These are phyloP conservation scores for Aspidiotus rigidus DNA, from an alignment of 2,888 invertebrate species.

Conservation along the genomic window DNA sequence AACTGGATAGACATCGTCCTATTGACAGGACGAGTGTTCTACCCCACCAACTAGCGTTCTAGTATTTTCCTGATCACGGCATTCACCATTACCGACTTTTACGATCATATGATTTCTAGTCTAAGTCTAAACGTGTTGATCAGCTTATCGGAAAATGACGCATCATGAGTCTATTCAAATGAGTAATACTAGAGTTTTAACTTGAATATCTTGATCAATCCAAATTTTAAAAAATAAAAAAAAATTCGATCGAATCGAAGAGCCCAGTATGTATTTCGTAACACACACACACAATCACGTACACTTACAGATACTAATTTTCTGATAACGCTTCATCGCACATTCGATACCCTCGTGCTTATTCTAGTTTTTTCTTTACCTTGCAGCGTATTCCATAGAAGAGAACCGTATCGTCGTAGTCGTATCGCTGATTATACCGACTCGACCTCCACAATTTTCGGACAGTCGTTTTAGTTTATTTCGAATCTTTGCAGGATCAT, in stretches of 20 bases:
- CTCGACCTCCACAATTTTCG: constrained; percentile 72
- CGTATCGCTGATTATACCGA: constrained; percentile 54
- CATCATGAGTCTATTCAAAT: no score
- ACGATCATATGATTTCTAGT: neutral
- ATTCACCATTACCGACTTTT: neutral
- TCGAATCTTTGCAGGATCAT: constrained; percentile 50
- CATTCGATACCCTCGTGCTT: no score
- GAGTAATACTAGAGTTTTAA: no score
- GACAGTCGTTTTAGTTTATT: constrained; percentile 59
- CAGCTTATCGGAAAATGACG: no score
- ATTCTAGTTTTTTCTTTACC: constrained; percentile 46
- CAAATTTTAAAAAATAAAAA: no score
- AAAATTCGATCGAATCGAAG: no score
- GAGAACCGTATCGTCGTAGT: constrained; percentile 61
- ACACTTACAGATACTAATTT: no score
- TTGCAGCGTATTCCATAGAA: constrained; percentile 58
- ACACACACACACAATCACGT: no score
- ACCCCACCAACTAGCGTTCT: neutral
- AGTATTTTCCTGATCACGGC: neutral
- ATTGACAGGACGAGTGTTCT: neutral
- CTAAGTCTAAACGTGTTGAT: neutral
- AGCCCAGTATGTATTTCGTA: no score
- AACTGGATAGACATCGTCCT: neutral
- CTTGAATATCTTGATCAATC: no score
- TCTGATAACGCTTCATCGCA: no score